Conservation (phyloP, 2,797 vertebrate species). For the Pampus argenteus region DNA sequence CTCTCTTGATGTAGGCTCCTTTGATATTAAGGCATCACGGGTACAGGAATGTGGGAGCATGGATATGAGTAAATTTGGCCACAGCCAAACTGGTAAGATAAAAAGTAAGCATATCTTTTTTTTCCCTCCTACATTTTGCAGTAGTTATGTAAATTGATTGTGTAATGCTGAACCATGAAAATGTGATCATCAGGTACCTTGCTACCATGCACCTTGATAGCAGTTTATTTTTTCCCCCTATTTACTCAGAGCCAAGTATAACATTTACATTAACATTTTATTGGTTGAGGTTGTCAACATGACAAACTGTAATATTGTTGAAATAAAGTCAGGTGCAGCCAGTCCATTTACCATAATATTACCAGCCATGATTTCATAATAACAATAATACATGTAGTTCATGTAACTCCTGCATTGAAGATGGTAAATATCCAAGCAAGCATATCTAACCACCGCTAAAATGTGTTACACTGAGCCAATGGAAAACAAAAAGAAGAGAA, state of each 20-base stretch:
- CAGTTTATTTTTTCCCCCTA: background rate
- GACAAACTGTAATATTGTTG: background rate
- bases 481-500: constrained; percentile 23
- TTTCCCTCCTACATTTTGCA: constrained; percentile 4
- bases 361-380: background rate
- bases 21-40: constrained; percentile 79
- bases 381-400: constrained; percentile 1
- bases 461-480: constrained; percentile 9
- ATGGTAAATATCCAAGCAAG: constrained; percentile 8
- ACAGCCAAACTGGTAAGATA: constrained; percentile 75
- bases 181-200: constrained; percentile 1
- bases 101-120: constrained; percentile 71
- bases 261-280: too few species aligned
- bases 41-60: constrained; percentile 75
- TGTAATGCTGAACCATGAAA: background rate
- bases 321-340: background rate
- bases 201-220: background rate
- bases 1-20: constrained; percentile 69
- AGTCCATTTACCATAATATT: constrained; percentile 16
- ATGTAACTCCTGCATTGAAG: background rate
- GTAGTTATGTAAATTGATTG: background rate
- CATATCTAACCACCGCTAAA: constrained; percentile 13
- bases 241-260: background rate
- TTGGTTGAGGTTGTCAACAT: background rate
- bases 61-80: constrained; percentile 80